Conservation (phyloP, 2,113 vertebrate species). For the Eulemur macaco region DNA sequence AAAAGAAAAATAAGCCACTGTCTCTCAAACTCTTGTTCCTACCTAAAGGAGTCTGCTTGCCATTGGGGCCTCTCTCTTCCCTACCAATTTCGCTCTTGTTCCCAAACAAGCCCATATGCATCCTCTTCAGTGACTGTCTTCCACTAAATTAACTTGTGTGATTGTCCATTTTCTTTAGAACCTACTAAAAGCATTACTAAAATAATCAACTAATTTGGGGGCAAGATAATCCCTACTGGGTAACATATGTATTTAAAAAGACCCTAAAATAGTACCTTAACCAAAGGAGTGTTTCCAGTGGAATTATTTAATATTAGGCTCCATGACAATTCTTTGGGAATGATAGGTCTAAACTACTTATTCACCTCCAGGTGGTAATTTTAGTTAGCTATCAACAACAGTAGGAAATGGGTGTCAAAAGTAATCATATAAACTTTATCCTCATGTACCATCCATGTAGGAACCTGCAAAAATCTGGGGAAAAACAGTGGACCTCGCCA, state of each 20-base stretch:
- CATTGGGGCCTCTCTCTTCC: not conserved
- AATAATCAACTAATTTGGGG: not conserved
- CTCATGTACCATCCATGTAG: not conserved
- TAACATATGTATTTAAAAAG: not conserved
- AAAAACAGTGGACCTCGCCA: not conserved
- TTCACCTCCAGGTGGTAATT: not conserved
- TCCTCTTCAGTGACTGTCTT: not conserved
- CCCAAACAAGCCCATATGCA: not conserved
- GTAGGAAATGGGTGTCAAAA: not conserved
- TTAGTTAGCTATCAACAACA: not conserved
- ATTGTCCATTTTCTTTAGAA: not conserved
- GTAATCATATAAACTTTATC: not conserved
- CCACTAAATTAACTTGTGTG: not conserved
- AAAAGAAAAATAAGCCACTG: not conserved
- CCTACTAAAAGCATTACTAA: not conserved
- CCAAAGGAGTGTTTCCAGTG: not conserved
- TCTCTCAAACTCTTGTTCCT: not conserved
- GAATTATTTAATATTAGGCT: not conserved
- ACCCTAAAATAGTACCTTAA: not conserved
- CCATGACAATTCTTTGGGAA: not conserved
- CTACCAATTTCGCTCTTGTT: not conserved
- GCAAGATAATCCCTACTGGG: not conserved
- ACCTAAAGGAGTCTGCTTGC: not conserved
- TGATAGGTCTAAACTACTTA: not conserved
- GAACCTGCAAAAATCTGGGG: not conserved